phyloP scores from a whole-genome alignment of 2,113 vertebrate genomes.

The Canis aureus region DNA sequence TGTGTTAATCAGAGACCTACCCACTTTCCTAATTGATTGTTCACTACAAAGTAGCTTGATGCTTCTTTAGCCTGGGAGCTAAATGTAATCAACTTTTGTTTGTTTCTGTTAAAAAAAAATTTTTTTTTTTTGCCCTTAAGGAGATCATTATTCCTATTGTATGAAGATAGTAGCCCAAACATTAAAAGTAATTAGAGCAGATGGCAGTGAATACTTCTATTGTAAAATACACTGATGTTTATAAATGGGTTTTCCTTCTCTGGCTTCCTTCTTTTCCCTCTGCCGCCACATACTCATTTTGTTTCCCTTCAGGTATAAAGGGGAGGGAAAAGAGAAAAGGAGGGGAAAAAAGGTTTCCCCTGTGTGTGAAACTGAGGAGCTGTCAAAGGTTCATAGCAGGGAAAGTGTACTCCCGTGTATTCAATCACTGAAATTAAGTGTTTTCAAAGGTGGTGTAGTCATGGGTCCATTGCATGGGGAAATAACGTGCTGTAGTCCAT shows the following conservation, averaged over 20 bases:
- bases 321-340: constrained; percentile 71
- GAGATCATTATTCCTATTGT: constrained; percentile 89
- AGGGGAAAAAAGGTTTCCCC: constrained; percentile 81
- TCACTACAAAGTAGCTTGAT: constrained; percentile 84
- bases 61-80: constrained; percentile 85
- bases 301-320: constrained; percentile 85
- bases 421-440: constrained; percentile 90
- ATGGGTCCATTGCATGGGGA: constrained; percentile 83
- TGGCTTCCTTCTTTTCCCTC: constrained; percentile 76
- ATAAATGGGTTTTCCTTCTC: constrained; percentile 76
- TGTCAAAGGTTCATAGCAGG: constrained; percentile 87
- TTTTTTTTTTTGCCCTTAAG: constrained; percentile 85
- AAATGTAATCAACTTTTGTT: constrained; percentile 90
- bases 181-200: constrained; percentile 89
- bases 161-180: constrained; percentile 88
- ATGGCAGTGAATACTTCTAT: constrained; percentile 86
- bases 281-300: constrained; percentile 76
- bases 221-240: constrained; percentile 82
- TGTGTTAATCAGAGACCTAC: constrained; percentile 83
- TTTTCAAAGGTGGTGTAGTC: constrained; percentile 84
- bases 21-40: constrained; percentile 87
- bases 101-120: constrained; percentile 86
- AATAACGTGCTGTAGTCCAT: constrained; percentile 86
- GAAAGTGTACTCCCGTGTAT: constrained; percentile 83
- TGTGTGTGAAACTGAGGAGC: constrained; percentile 85